A percentile compares a stretch with the other conserved stretches of the same genome.
Evolutionary conservation across 2,888 invertebrate species (phyloP).

Genomic region (Penaeus monodon): DNA sequence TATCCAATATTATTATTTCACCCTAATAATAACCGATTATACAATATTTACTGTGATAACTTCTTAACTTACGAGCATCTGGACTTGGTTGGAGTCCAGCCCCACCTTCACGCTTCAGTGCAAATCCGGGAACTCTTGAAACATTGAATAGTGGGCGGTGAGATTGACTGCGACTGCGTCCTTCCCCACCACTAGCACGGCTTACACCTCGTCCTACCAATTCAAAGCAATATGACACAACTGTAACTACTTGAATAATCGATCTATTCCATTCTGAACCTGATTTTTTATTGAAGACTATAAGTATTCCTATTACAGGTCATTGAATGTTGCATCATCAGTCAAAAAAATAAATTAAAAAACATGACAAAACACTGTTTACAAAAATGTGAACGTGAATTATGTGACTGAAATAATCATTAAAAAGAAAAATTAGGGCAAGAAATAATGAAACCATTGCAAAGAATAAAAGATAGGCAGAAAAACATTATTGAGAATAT

Average conservation of each 20-base stretch:
- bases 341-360: too few species aligned
- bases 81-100: neutral
- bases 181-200: constrained; percentile 29
- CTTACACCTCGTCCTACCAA: constrained; percentile 42
- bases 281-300: too few species aligned
- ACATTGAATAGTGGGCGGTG: constrained; percentile 41
- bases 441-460: too few species aligned
- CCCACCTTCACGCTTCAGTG: constrained; percentile 52
- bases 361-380: too few species aligned
- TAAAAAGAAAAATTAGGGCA: too few species aligned
- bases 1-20: neutral
- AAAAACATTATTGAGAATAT: too few species aligned
- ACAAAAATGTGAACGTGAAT: too few species aligned
- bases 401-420: too few species aligned
- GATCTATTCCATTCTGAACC: neutral
- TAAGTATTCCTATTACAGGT: neutral
- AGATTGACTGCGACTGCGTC: constrained; percentile 41
- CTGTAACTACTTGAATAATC: neutral
- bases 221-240: neutral
- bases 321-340: neutral
- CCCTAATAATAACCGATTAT: neutral
- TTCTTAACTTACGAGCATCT: constrained; percentile 20
- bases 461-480: too few species aligned
- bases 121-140: constrained; percentile 52
- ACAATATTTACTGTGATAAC: neutral